Conservation (phyloP, 2,113 vertebrate genomes). For the Nothocercus julius region DNA sequence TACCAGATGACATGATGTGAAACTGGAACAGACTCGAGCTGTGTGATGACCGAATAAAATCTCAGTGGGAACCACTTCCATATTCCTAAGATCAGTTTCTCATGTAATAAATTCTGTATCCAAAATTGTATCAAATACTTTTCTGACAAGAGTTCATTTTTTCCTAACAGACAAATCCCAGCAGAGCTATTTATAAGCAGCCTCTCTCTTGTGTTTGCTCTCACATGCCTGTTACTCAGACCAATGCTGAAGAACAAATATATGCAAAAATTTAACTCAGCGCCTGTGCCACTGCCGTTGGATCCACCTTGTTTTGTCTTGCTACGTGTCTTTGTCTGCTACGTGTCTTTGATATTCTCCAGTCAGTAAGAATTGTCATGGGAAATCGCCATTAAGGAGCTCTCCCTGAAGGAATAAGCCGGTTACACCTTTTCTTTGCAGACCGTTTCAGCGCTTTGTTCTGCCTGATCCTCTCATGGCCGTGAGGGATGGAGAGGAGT, state of each 20-base stretch:
- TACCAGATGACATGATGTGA: constrained; percentile 58
- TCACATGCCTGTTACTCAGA: constrained; percentile 31
- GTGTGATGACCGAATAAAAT: constrained; percentile 60
- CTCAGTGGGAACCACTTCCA: constrained; percentile 65
- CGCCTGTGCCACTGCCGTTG: constrained; percentile 13
- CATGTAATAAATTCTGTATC: constrained; percentile 69
- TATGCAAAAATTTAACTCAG: neutral
- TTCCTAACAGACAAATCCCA: constrained; percentile 36
- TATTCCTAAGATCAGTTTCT: constrained; percentile 65
- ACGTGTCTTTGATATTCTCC: neutral
- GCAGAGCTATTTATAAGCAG: constrained; percentile 51
- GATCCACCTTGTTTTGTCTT: constrained; percentile 5
- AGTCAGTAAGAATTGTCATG: neutral
- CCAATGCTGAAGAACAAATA: constrained; percentile 52
- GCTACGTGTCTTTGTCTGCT: no score
- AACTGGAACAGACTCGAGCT: constrained; percentile 50
- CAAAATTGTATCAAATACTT: constrained; percentile 67
- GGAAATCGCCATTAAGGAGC: neutral
- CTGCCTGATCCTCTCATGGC: neutral
- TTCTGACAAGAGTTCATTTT: constrained; percentile 36
- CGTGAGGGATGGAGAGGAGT: neutral
- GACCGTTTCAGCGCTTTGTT: neutral
- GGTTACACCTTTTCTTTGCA: neutral
- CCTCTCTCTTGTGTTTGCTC: constrained; percentile 23
- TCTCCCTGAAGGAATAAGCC: neutral